Evolutionary conservation across 2,113 vertebrate species (phyloP), one percentile per base, ranked within the genome.

Genomic region (Penelope pileata): DNA sequence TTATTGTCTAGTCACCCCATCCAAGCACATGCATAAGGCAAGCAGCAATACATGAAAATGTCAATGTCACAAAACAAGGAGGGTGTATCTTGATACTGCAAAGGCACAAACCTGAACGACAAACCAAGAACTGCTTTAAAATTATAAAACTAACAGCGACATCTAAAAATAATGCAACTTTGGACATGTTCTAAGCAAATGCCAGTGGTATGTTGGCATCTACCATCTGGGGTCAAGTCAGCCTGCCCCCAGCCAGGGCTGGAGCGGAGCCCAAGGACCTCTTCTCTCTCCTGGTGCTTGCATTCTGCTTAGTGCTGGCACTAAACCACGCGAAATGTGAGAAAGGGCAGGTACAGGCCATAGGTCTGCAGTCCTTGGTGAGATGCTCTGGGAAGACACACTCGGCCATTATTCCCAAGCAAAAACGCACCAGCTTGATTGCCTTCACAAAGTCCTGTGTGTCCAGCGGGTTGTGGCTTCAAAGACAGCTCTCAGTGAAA

Each of bases 1-100:
- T 87, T 96, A 82, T 15, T 94, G 50, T 77, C 80, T 69, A 83
- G 53, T 83, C 19, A 78, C 64, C 42, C 34, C 32, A 45, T 76
- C 32, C 68, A 67, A 66, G 82, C n/a, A 21, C 21, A n/a, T 9
- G 54, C 19, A 6, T 26, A 30, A 42, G 29, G 21, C 2, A 4
- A 91, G 34, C 32, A 63, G 54, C 17, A 67, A 9, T 16, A 32
- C 2, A 8, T 12, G 62, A 64, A 91, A 92, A 76, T 58, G 50
- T 77, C 69, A 83, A 3, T 70, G 45, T 81, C 87, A 77, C 29
- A 74, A 51, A 81, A 62, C 50, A 80, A 66, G 42, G 34, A 66
- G 6, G 16, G 16, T 54, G 14, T 22, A 47, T 22, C 43, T 90
- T 15, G 2, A 8, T 58, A 26, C 7, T 50, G 45, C 5, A 9